Evolutionary conservation across 2,113 vertebrate species (phyloP).

Genomic region (Pteronura brasiliensis): DNA sequence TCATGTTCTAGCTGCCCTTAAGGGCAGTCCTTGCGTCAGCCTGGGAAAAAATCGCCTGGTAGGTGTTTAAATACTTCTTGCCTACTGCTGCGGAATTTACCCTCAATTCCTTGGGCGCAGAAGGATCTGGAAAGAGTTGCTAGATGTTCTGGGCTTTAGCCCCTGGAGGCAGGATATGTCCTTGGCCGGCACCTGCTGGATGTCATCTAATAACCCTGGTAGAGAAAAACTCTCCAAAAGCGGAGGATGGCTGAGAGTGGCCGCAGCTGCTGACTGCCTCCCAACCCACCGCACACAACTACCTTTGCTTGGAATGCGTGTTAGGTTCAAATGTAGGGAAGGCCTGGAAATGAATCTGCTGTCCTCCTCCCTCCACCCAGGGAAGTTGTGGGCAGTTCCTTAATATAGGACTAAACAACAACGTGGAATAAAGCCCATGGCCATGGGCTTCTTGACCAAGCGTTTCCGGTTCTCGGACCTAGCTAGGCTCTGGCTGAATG

Average conservation of each 20-base stretch:
- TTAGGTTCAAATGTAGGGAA: neutral
- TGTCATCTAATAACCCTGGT: neutral
- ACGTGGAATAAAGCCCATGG: neutral
- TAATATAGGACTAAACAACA: conserved; percentile 29
- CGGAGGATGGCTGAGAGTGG: neutral
- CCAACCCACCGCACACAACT: neutral
- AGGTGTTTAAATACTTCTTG: conserved; percentile 1
- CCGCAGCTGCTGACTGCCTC: neutral
- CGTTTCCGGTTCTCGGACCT: neutral
- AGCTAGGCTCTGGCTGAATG: neutral
- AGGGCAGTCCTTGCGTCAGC: neutral
- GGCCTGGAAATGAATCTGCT: neutral
- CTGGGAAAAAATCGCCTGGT: neutral
- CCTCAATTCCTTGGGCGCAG: neutral
- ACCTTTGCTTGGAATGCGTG: conserved; percentile 30
- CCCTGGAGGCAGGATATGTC: neutral
- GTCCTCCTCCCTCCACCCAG: neutral
- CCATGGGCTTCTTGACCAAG: neutral
- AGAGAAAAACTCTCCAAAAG: neutral
- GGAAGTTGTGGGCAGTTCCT: conserved; percentile 13
- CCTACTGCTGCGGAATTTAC: neutral
- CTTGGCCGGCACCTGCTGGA: neutral
- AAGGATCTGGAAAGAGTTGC: conserved; percentile 29
- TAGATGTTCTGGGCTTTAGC: neutral
- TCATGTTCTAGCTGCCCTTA: neutral